Percentiles rank a stretch among this genome's conserved stretches.
Evolutionary conservation across 2,888 invertebrate genomes (phyloP).

Genomic region (Caenorhabditis imperialis): DNA sequence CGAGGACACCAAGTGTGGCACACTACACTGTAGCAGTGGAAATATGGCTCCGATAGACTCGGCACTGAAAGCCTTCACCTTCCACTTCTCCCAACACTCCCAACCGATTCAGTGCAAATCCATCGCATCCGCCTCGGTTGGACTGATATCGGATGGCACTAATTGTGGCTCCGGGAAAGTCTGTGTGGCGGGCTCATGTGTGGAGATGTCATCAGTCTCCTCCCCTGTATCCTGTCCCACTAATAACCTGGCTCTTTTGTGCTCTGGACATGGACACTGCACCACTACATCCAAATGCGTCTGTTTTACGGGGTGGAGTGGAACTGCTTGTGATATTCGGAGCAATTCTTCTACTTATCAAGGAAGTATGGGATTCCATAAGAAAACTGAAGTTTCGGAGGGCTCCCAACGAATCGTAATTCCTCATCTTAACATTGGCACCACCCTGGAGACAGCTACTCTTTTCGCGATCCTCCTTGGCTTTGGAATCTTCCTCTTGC

Average conservation of each 20-base stretch:
- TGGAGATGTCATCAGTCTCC: slow-evolving; percentile 66
- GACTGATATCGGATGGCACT: slow-evolving; percentile 69
- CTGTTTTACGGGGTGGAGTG: slow-evolving; percentile 85
- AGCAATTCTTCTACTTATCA: slow-evolving; percentile 45
- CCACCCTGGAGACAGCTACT: slow-evolving; percentile 78
- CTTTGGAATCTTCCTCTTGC: slow-evolving; percentile 78
- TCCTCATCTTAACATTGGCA: slow-evolving; percentile 65
- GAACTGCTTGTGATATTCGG: slow-evolving; percentile 78
- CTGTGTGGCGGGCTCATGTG: slow-evolving; percentile 66
- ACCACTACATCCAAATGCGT: slow-evolving; percentile 84
- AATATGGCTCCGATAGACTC: slow-evolving; percentile 85
- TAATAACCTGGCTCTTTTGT: slow-evolving; percentile 89
- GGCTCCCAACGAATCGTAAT: slow-evolving; percentile 41
- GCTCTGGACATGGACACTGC: slow-evolving; percentile 90
- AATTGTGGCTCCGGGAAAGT: slow-evolving; percentile 68
- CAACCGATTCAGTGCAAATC: slow-evolving; percentile 83
- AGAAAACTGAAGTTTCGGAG: not conserved
- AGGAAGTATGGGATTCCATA: slow-evolving; percentile 39
- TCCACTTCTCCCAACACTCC: slow-evolving; percentile 90
- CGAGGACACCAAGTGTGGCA: slow-evolving; percentile 90
- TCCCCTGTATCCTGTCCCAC: slow-evolving; percentile 84
- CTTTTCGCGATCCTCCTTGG: slow-evolving; percentile 79
- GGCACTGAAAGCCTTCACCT: slow-evolving; percentile 87
- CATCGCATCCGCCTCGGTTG: slow-evolving; percentile 65
- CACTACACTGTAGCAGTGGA: slow-evolving; percentile 90